phyloP scores from a whole-genome alignment of 2,797 vertebrate genomes.

The Ptychadena robeensis region DNA sequence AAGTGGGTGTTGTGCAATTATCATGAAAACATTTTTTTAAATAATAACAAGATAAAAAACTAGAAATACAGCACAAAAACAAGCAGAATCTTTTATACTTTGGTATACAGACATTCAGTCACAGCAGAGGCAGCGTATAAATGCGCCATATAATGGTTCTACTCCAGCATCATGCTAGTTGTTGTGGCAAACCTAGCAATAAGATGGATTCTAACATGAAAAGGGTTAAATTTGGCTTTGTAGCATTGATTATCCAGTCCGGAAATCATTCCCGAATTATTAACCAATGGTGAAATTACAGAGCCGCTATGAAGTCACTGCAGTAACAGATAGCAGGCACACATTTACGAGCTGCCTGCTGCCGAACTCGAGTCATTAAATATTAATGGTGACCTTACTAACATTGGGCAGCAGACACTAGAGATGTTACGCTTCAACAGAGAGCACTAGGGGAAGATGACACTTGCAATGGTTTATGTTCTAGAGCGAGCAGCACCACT shows the following conservation, averaged over 20 bases:
- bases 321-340: slow-evolving; percentile 57
- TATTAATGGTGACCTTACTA: slow-evolving; percentile 62
- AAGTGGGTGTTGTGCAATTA: no score
- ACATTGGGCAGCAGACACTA: slow-evolving; percentile 60
- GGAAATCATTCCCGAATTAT: slow-evolving; percentile 27
- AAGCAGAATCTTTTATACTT: no score
- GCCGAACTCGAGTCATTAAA: slow-evolving; percentile 56
- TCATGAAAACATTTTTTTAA: no score
- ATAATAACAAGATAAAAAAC: no score
- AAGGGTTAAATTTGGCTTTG: slow-evolving; percentile 20
- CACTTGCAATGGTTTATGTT: slow-evolving; percentile 46
- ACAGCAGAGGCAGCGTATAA: no score
- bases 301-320: slow-evolving; percentile 54
- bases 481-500: slow-evolving; percentile 18
- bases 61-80: no score
- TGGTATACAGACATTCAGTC: no score
- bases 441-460: slow-evolving; percentile 42
- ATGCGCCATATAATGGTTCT: neutral
- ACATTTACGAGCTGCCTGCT: slow-evolving; percentile 55
- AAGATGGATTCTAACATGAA: neutral
- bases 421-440: slow-evolving; percentile 53
- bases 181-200: neutral
- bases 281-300: slow-evolving; percentile 56
- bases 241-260: slow-evolving; percentile 43
- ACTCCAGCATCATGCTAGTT: no score